These are phyloP conservation scores for Rhabdomys pumilio DNA, from an alignment of 2,797 vertebrate species.

Conservation along the genomic window DNA sequence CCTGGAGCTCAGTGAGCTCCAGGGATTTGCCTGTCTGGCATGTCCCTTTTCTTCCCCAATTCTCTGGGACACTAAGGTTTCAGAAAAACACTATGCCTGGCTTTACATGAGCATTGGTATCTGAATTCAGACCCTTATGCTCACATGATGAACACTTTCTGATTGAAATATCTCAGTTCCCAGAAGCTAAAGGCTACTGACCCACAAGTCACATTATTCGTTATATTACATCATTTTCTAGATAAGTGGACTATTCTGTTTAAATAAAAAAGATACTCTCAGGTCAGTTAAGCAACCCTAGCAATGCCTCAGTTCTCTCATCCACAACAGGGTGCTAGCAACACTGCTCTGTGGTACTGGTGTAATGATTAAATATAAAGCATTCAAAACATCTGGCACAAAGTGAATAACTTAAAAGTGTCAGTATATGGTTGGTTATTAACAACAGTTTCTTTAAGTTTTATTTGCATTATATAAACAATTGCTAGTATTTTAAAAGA, in stretches of 20 bases:
- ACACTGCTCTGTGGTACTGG: conserved; percentile 26
- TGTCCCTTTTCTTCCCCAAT: neutral
- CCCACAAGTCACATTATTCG: conserved; percentile 29
- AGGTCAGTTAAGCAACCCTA: conserved; percentile 45
- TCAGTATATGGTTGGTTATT: conserved; percentile 27
- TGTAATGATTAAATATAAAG: conserved; percentile 59
- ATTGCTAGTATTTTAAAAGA: conserved; percentile 49
- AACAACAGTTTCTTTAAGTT: conserved; percentile 44
- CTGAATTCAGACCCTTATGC: neutral
- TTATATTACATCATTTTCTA: conserved; percentile 56
- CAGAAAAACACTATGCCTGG: neutral
- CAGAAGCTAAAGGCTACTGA: conserved; percentile 56
- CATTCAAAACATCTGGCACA: conserved; percentile 32
- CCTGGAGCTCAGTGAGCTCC: neutral
- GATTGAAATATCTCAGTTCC: neutral
- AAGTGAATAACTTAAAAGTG: conserved; percentile 36
- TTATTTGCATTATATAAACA: conserved; percentile 67
- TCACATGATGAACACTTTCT: neutral
- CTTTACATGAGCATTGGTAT: neutral
- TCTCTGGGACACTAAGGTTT: neutral
- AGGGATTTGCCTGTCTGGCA: neutral
- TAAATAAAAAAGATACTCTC: conserved; percentile 40
- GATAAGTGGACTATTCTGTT: conserved; percentile 67
- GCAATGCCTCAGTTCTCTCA: conserved; percentile 56
- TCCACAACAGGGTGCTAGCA: conserved; percentile 1